Evolutionary conservation across 2,113 vertebrate genomes (phyloP).

Genomic region (Phainopepla nitens): DNA sequence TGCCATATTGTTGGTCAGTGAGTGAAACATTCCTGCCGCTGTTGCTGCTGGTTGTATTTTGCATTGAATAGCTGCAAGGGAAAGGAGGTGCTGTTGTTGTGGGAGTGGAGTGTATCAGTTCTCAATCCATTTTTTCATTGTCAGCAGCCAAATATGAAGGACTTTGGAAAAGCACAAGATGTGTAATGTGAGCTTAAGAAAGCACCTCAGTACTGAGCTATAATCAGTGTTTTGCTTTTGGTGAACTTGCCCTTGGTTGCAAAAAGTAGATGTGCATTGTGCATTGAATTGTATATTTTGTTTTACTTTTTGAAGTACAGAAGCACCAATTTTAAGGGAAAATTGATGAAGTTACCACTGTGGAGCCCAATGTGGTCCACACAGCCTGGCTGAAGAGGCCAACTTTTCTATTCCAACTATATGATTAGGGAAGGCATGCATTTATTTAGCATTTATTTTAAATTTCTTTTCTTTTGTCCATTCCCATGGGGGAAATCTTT

Average conservation of each 20-base stretch:
- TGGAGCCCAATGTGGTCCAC: not conserved
- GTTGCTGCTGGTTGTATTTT: not conserved
- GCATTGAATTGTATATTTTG: not conserved
- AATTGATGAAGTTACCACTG: not conserved
- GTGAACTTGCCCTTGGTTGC: not conserved
- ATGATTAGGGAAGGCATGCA: not conserved
- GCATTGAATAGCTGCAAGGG: not conserved
- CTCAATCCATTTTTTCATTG: not conserved
- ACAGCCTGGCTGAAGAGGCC: not conserved
- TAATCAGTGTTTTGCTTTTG: not conserved
- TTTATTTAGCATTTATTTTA: not conserved
- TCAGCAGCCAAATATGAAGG: not conserved
- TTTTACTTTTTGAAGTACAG: not conserved
- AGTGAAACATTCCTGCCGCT: not conserved
- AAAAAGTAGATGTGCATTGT: not conserved
- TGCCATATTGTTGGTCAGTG: not conserved
- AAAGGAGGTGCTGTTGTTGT: not conserved
- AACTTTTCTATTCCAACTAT: not conserved
- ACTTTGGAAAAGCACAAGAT: not conserved
- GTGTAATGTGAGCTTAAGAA: not conserved
- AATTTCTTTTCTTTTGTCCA: not conserved
- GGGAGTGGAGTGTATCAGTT: not conserved
- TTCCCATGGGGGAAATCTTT: not conserved
- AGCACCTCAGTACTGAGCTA: not conserved
- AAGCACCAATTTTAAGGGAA: not conserved